A percentile compares a stretch with the other conserved stretches of the same genome.
Evolutionary conservation across 2,888 invertebrate genomes (phyloP).

Genomic region (Platycnemis pennipes): DNA sequence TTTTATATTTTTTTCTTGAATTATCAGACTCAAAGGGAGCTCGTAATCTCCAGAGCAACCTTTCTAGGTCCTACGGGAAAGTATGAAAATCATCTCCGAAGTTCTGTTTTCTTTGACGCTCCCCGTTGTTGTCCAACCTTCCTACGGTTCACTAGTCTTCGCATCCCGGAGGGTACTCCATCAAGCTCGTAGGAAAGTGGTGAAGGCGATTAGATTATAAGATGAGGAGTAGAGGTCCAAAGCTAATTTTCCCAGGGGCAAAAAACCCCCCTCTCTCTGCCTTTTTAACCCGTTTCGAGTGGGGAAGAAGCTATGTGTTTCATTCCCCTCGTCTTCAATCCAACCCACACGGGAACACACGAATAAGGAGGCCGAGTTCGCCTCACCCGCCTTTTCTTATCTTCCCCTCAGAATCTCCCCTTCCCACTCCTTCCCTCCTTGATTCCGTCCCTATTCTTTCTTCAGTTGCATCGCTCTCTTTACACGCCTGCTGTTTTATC

Average conservation of each 20-base stretch:
- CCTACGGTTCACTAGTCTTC: not conserved
- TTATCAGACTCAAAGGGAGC: too few species aligned
- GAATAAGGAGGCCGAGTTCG: too few species aligned
- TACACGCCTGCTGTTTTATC: too few species aligned
- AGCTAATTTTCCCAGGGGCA: slow-evolving; percentile 15
- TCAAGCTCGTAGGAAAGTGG: not conserved
- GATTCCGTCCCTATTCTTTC: not conserved
- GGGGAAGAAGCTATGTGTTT: not conserved
- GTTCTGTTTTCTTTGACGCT: too few species aligned
- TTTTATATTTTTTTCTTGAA: too few species aligned
- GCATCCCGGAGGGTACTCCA: not conserved
- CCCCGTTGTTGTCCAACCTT: not conserved
- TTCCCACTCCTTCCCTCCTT: not conserved
- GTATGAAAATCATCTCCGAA: too few species aligned
- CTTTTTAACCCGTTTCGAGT: slow-evolving; percentile 1
- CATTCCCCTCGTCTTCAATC: not conserved
- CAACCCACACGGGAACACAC: too few species aligned
- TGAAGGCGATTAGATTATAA: not conserved
- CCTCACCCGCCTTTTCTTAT: too few species aligned
- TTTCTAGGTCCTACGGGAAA: too few species aligned
- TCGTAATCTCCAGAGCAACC: too few species aligned
- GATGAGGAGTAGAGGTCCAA: not conserved
- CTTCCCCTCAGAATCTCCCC: too few species aligned
- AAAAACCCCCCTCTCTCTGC: not conserved
- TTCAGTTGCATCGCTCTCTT: not conserved